Conservation (phyloP, 2,888 invertebrate species). For the Epirrhoe alternata region DNA sequence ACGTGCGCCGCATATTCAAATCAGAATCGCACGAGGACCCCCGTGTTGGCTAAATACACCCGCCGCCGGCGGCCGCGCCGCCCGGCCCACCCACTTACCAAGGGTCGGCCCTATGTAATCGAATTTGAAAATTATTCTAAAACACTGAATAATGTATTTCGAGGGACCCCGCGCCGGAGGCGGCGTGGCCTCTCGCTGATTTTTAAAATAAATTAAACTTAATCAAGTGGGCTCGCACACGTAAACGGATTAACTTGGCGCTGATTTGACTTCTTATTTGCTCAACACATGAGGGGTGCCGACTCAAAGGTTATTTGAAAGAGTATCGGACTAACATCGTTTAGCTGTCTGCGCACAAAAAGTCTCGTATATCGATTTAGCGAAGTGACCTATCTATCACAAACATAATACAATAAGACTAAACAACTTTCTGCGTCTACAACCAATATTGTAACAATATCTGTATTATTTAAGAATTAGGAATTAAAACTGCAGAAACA, state of each 20-base stretch:
- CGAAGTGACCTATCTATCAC: conserved; percentile 21
- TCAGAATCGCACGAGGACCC: conserved; percentile 82
- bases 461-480: not conserved
- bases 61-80: conserved; percentile 63
- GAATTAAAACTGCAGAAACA: not conserved
- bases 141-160: conserved; percentile 85
- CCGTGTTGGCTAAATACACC: conserved; percentile 86
- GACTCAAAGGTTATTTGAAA: conserved; percentile 75
- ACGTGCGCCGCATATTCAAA: conserved; percentile 85
- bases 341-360: conserved; percentile 43
- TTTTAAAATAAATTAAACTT: conserved; percentile 85
- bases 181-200: conserved; percentile 76
- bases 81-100: conserved; percentile 81
- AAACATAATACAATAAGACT: not conserved
- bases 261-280: conserved; percentile 84
- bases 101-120: conserved; percentile 85
- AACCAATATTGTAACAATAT: too few species aligned
- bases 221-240: conserved; percentile 85
- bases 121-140: conserved; percentile 86
- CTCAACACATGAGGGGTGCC: conserved; percentile 72
- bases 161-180: conserved; percentile 78
- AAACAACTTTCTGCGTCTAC: not conserved
- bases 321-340: conserved; percentile 66
- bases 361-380: conserved; percentile 24
- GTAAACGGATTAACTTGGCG: conserved; percentile 84